phyloP scores from a whole-genome alignment of 2,888 invertebrate genomes.

The Habroteleia sp. region DNA sequence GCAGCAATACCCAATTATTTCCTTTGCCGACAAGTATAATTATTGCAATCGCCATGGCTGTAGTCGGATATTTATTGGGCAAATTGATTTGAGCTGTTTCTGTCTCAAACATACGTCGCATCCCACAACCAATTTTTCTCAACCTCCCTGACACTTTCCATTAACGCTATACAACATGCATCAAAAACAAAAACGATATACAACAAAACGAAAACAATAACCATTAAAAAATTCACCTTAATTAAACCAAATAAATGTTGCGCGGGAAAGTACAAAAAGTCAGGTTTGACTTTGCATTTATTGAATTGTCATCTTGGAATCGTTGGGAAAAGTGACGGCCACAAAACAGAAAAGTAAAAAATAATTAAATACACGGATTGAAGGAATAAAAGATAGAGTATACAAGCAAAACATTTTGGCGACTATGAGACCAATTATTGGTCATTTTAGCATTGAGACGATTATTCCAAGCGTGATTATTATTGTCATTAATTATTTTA shows the following conservation, averaged over 20 bases:
- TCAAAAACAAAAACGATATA: slow-evolving; percentile 20
- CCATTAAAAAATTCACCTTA: slow-evolving; percentile 7
- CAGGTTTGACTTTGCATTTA: slow-evolving; percentile 51
- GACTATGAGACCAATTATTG: slow-evolving; percentile 30
- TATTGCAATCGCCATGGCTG: slow-evolving; percentile 75
- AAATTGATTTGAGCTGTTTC: slow-evolving; percentile 78
- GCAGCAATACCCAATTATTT: slow-evolving; percentile 65
- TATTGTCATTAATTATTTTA: slow-evolving; percentile 34
- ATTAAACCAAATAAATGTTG: slow-evolving; percentile 30
- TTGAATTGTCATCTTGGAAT: slow-evolving; percentile 33
- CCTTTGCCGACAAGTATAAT: slow-evolving; percentile 65
- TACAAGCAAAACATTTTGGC: slow-evolving; percentile 26
- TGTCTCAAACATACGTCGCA: slow-evolving; percentile 71
- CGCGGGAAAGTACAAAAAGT: slow-evolving; percentile 38
- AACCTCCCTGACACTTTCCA: slow-evolving; percentile 68
- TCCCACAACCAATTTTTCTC: slow-evolving; percentile 74
- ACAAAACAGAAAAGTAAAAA: slow-evolving; percentile 7
- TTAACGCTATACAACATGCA: slow-evolving; percentile 39
- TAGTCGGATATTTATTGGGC: slow-evolving; percentile 78
- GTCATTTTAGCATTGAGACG: slow-evolving; percentile 38
- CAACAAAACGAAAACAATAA: slow-evolving; percentile 21
- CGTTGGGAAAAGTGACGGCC: slow-evolving; percentile 15
- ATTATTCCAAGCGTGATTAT: slow-evolving; percentile 40
- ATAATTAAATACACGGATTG: background rate
- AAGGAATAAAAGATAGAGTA: slow-evolving; percentile 19